Evolutionary conservation across 2,888 invertebrate genomes (phyloP).

Genomic region (Stenchaetothrips biformis): DNA sequence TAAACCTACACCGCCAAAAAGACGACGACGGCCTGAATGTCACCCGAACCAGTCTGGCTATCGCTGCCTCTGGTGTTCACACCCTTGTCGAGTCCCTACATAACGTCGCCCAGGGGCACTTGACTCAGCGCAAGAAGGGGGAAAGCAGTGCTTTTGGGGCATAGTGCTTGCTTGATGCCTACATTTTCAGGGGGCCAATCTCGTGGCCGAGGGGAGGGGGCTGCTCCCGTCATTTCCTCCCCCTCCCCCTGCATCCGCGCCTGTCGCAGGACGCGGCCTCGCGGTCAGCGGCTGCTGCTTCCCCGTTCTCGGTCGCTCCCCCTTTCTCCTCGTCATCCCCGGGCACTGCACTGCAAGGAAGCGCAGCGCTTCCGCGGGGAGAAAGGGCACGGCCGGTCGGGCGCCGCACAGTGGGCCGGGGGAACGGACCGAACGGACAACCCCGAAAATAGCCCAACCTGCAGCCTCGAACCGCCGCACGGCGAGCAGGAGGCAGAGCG

Average conservation of each 20-base stretch:
- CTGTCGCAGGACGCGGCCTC: neutral
- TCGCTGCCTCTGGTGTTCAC: too few species aligned
- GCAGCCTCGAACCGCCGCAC: neutral
- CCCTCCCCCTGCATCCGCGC: neutral
- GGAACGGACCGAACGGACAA: neutral
- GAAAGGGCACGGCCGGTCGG: neutral
- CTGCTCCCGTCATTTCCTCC: neutral
- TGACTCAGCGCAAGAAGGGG: too few species aligned
- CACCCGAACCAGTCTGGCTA: too few species aligned
- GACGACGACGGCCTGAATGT: too few species aligned
- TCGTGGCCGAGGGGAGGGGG: too few species aligned
- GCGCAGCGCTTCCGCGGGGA: neutral
- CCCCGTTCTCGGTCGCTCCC: neutral
- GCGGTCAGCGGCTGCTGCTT: neutral
- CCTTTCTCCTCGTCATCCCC: neutral
- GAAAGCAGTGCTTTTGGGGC: too few species aligned
- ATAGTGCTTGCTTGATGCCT: too few species aligned
- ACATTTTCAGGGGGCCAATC: too few species aligned
- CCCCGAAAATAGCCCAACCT: constrained; percentile 9
- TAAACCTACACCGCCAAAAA: too few species aligned
- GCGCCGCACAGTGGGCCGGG: neutral
- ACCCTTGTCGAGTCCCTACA: too few species aligned
- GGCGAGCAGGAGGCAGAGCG: neutral
- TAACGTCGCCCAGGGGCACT: too few species aligned
- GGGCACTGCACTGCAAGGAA: neutral